Evolutionary conservation across 2,888 invertebrate genomes (phyloP), one percentile per base, ranked within the genome.

Genomic region (Thera obeliscata): DNA sequence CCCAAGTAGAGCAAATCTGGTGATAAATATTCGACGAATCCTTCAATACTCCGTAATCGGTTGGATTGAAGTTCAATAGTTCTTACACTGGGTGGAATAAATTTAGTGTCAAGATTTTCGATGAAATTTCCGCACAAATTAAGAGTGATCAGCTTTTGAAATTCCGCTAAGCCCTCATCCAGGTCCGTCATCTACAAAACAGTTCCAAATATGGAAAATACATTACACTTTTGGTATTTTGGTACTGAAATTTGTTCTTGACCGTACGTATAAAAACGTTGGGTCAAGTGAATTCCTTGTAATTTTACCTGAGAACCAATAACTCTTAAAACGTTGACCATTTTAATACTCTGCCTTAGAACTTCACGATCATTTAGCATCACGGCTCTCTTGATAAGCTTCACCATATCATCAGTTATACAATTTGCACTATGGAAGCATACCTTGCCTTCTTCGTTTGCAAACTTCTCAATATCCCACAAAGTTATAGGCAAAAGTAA

Each of bases 11-110:
- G 69, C 57, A 95, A 77, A 56, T 83, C 79, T 56, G 71, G 66
- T 0, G 95, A 94, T 70, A 85, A 83, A 69, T 69, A 61, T 61
- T 86, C 81, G 1, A 80, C 81, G 65, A 95, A 86, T 8, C 72
- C 70, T 6, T 80, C 77, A 12, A 94, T 59, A 71, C 81, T 77
- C 3, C 71, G 76, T 43, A 95, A 87, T 68, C 87, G 73, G 81
- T 95, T 95, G 12, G 88, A 85, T 80, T 92, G 94, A 36, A 95
- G 84, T 78, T 95, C 95, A 12, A 95, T 80, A 35, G 88, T 76
- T 64, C 80, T 83, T 43, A 95, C 73, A 9, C 81, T 80, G 57
- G 79, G 77, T 3, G 95, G 94, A 60, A 95, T 79, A 49, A 82
- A 69, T 7, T 73, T 74, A 2, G 91, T 81, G 56, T 87, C 78